phyloP scores from a whole-genome alignment of 2,888 invertebrate genomes.

The Pycnomerus fuliginosus region DNA sequence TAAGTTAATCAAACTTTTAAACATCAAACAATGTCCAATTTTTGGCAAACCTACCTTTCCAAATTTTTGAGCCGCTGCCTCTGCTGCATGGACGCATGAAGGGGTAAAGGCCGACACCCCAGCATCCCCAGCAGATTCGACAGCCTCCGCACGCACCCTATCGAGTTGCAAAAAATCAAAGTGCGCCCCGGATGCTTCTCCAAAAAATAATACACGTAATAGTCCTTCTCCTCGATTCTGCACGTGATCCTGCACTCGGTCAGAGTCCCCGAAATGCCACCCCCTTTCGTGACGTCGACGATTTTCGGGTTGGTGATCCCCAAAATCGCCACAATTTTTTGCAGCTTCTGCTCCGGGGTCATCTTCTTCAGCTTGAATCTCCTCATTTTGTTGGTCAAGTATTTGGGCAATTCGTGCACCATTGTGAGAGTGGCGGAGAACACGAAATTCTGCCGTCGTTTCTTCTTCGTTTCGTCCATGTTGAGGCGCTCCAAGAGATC shows the following conservation, averaged over 20 bases:
- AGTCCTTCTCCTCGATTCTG: constrained; percentile 80
- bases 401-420: constrained; percentile 80
- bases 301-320: constrained; percentile 89
- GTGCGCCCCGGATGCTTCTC: constrained; percentile 85
- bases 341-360: constrained; percentile 74
- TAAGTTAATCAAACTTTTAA: too few species aligned
- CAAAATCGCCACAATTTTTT: constrained; percentile 73
- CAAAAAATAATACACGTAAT: constrained; percentile 87
- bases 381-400: constrained; percentile 59
- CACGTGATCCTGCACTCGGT: constrained; percentile 84
- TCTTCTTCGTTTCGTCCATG: constrained; percentile 60
- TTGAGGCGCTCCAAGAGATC: constrained; percentile 80
- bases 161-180: constrained; percentile 91
- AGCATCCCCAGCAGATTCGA: constrained; percentile 68
- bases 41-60: too few species aligned
- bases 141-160: constrained; percentile 86
- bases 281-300: constrained; percentile 84
- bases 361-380: constrained; percentile 61
- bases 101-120: constrained; percentile 70
- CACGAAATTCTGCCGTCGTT: constrained; percentile 85
- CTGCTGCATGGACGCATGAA: constrained; percentile 93
- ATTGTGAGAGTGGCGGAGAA: constrained; percentile 96
- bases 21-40: too few species aligned
- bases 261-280: constrained; percentile 78
- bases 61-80: constrained; percentile 90